Base-by-base conservation (phyloP, 1,140 invertebrate species). In the Drosophila sucinea region DNA sequence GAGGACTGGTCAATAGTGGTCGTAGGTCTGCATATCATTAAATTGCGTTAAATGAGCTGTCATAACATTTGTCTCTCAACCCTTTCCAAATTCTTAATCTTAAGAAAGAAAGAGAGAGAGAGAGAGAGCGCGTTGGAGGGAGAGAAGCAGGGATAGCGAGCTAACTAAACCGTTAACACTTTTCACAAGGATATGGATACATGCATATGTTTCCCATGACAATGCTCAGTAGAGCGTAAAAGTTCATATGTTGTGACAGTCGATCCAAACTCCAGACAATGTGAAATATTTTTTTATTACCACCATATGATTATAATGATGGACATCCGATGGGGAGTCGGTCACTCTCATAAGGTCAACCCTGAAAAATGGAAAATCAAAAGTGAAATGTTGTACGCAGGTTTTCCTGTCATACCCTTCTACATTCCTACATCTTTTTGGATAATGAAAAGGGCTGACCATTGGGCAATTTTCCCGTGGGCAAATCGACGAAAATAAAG, bases 1-100 rank as follows among this genome's bases (percentile, higher is more conserved):
- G 33, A 1, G 8, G 11, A 62, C 51, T 40, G 72, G 33, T 27
- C 27, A 56, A 23, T 60, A 56, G 32, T 55, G 55, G 70, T 38
- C 57, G 10, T 75, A 72, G 63, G 44, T 51, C 3, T n/a, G 30
- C 29, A 27, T 51, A 54, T 23, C 64, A 33, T 44, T 60, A 58
- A 7, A 30, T 54, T 47, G 75, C 81, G 81, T 84, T 84, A 84
- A 84, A 84, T 80, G 81, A 84, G 81, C 81, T 84, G 81, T 84
- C 81, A 84, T 84, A 84, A 84, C 81, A 84, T 79, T 75, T 47
- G 62, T 38, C 25, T 30, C 25, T 62, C 61, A 69, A 44, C 75
- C 61, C 60, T 27, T 47, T 73, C 55, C 11, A 32, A 67, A 65
- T 67, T 27, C 57, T 71, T 41, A 62, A 51, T 71, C 68, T 58